Evolutionary conservation across 2,888 invertebrate genomes (phyloP).

Genomic region (Caenorhabditis wallacei): DNA sequence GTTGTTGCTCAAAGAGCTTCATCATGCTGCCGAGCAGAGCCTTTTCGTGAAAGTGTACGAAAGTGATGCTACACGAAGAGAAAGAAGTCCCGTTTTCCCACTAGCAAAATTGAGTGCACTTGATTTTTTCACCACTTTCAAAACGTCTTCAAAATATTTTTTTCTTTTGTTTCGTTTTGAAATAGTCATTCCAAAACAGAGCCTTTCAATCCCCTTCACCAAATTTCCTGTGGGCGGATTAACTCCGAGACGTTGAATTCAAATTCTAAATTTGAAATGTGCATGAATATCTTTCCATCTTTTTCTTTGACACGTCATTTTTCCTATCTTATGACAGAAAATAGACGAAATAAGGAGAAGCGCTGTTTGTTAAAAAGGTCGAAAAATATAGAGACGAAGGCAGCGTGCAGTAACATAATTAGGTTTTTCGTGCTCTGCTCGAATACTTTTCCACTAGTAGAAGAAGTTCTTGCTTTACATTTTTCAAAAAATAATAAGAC

Average conservation of each 20-base stretch:
- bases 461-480: background rate
- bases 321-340: slow-evolving; percentile 6
- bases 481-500: no score
- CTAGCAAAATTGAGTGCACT: slow-evolving; percentile 31
- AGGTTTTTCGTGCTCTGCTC: slow-evolving; percentile 40
- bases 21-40: slow-evolving; percentile 44
- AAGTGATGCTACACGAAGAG: slow-evolving; percentile 29
- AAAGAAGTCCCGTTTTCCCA: slow-evolving; percentile 23
- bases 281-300: slow-evolving; percentile 21
- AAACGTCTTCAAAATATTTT: slow-evolving; percentile 35
- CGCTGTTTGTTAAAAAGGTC: slow-evolving; percentile 38
- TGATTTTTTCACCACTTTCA: slow-evolving; percentile 30
- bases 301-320: slow-evolving; percentile 17
- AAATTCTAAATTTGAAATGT: background rate
- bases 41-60: slow-evolving; percentile 49
- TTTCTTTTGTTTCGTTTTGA: background rate
- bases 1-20: slow-evolving; percentile 36
- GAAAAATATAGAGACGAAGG: slow-evolving; percentile 22
- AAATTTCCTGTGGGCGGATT: slow-evolving; percentile 10
- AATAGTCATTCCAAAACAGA: background rate
- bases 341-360: slow-evolving; percentile 12
- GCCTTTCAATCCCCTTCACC: background rate
- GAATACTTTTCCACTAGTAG: slow-evolving; percentile 1
- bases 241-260: background rate
- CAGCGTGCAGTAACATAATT: slow-evolving; percentile 43